phyloP scores from a whole-genome alignment of 1,140 invertebrate genomes.

The Latrodectus geometricus region DNA sequence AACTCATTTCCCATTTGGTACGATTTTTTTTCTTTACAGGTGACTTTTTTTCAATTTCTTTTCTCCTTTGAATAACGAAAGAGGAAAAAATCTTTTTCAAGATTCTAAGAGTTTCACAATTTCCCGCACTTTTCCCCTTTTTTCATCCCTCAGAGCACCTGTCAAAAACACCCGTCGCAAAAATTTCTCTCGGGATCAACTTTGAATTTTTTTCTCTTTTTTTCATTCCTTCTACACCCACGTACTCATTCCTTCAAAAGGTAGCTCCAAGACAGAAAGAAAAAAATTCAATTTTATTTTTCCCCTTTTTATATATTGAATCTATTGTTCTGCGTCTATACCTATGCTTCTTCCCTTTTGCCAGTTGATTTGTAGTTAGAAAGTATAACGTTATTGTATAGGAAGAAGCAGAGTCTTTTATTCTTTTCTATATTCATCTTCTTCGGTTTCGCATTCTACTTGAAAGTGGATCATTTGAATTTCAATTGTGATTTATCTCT shows the following conservation, averaged over 20 bases:
- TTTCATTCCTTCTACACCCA: background rate
- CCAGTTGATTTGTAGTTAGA: slow-evolving; percentile 28
- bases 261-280: background rate
- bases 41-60: slow-evolving; percentile 26
- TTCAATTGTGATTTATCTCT: slow-evolving; percentile 31
- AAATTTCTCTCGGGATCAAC: slow-evolving; percentile 50
- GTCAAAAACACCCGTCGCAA: slow-evolving; percentile 54
- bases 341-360: slow-evolving; percentile 12
- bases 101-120: slow-evolving; percentile 47
- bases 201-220: slow-evolving; percentile 6
- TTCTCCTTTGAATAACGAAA: background rate
- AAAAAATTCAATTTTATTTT: background rate
- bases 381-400: background rate
- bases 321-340: slow-evolving; percentile 1
- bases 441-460: background rate
- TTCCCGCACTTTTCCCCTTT: slow-evolving; percentile 22
- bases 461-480: slow-evolving; percentile 36
- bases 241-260: background rate
- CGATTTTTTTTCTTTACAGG: slow-evolving; percentile 8
- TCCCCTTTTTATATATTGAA: background rate
- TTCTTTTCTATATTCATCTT: slow-evolving; percentile 41
- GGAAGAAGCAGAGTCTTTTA: background rate
- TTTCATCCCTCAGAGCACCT: slow-evolving; percentile 50
- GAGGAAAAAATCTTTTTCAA: slow-evolving; percentile 35
- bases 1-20: slow-evolving; percentile 48